phyloP scores from a whole-genome alignment of 2,888 invertebrate genomes.

The Leptinotarsa juncta region DNA sequence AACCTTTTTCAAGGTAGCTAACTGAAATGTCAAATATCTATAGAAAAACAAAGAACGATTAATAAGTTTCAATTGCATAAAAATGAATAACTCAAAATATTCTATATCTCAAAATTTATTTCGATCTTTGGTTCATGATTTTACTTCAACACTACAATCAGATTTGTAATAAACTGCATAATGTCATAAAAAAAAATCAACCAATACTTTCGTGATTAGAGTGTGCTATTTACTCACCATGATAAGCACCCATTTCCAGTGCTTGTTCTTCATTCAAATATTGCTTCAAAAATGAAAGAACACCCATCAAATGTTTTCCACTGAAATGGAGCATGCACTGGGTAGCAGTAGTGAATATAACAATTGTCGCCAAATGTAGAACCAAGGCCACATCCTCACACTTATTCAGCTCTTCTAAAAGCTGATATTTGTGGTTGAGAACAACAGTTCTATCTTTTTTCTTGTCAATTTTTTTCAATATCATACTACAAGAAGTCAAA shows the following conservation, averaged over 20 bases:
- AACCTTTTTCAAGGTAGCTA: neutral
- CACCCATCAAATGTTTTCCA: constrained; percentile 89
- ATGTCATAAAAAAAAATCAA: neutral
- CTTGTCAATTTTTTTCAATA: constrained; percentile 89
- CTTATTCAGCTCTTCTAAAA: constrained; percentile 81
- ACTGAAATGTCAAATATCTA: too few relatives aligned
- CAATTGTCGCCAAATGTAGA: constrained; percentile 80
- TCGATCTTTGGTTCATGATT: too few relatives aligned
- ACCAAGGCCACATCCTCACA: constrained; percentile 83
- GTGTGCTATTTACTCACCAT: constrained; percentile 74
- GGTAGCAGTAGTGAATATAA: constrained; percentile 84
- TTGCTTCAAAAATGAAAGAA: constrained; percentile 79
- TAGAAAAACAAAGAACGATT: too few relatives aligned
- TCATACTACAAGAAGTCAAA: constrained; percentile 79
- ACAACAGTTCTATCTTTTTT: constrained; percentile 85
- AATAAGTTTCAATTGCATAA: too few relatives aligned
- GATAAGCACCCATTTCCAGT: constrained; percentile 75
- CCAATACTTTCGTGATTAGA: neutral
- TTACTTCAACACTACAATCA: too few relatives aligned
- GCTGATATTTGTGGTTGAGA: constrained; percentile 82
- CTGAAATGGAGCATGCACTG: constrained; percentile 91
- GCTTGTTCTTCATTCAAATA: constrained; percentile 77
- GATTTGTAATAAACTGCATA: too few relatives aligned
- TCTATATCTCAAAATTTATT: too few relatives aligned
- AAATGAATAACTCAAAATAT: too few relatives aligned